A percentile compares a stretch with the other conserved stretches of the same genome.
phyloP scores from a whole-genome alignment of 2,797 vertebrate genomes.

The Danio tinwini region DNA sequence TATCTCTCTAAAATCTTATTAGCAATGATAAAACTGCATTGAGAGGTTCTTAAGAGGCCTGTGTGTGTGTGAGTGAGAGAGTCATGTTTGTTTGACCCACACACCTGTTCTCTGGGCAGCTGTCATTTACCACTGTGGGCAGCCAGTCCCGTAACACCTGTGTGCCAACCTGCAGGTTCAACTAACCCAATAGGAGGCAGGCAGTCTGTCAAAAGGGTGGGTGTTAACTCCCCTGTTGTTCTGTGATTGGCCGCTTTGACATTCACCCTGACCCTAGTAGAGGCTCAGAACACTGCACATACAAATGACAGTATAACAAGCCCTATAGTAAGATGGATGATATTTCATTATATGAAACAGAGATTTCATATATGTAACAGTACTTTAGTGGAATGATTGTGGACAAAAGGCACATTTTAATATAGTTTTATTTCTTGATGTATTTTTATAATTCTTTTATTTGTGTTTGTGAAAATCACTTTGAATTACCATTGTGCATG shows the following conservation, averaged over 20 bases:
- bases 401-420: not conserved
- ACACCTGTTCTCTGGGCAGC: constrained; percentile 61
- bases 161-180: constrained; percentile 21
- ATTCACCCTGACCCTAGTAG: constrained; percentile 12
- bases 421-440: too few species aligned
- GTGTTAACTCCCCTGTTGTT: constrained; percentile 38
- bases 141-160: constrained; percentile 69
- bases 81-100: constrained; percentile 43
- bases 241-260: constrained; percentile 27
- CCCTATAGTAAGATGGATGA: constrained; percentile 13
- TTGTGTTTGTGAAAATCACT: too few species aligned
- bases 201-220: constrained; percentile 44
- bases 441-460: too few species aligned
- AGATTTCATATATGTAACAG: not conserved
- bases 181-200: constrained; percentile 26
- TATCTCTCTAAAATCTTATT: not conserved
- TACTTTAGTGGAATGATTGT: not conserved
- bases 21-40: not conserved
- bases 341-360: not conserved
- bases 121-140: constrained; percentile 69
- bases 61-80: not conserved
- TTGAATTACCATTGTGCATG: too few species aligned
- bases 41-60: not conserved
- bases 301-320: constrained; percentile 22
- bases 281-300: not conserved